phyloP scores from a whole-genome alignment of 2,113 vertebrate genomes.

The Geococcyx californianus region DNA sequence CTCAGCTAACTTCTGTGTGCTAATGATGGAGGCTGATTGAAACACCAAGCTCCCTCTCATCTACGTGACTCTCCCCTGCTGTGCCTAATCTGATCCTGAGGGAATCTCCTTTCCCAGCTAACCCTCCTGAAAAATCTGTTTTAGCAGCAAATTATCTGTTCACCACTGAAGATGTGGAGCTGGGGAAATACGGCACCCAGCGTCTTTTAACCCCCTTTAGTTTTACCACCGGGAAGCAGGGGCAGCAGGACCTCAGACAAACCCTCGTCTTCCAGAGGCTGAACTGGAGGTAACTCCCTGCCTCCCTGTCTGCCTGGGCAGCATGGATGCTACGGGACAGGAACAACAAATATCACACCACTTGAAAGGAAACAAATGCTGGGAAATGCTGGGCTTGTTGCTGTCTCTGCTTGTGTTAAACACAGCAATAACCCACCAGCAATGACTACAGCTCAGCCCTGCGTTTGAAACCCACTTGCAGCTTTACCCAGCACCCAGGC shows the following conservation, averaged over 20 bases:
- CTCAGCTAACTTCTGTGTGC: fast-evolving
- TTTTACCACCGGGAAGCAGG: not conserved
- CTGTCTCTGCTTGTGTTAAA: not conserved
- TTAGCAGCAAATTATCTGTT: not conserved
- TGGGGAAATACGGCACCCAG: not conserved
- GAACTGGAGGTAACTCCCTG: not conserved
- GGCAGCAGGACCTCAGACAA: too few relatives aligned
- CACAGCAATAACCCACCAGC: not conserved
- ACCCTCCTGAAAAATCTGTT: not conserved
- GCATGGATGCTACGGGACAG: not conserved
- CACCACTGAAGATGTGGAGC: not conserved
- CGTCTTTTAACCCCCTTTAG: not conserved
- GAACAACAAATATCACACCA: not conserved
- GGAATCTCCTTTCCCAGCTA: not conserved
- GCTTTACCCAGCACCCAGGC: not conserved
- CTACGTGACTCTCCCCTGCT: not conserved
- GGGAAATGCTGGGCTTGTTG: too few relatives aligned
- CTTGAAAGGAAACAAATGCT: not conserved
- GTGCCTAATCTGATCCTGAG: fast-evolving
- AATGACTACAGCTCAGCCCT: not conserved
- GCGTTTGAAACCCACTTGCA: fast-evolving
- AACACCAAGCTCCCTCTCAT: fast-evolving
- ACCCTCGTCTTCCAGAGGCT: not conserved
- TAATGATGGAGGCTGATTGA: not conserved
- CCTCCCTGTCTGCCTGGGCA: fast-evolving